phyloP scores from a whole-genome alignment of 2,113 vertebrate genomes.

The Limnothrissa miodon region DNA sequence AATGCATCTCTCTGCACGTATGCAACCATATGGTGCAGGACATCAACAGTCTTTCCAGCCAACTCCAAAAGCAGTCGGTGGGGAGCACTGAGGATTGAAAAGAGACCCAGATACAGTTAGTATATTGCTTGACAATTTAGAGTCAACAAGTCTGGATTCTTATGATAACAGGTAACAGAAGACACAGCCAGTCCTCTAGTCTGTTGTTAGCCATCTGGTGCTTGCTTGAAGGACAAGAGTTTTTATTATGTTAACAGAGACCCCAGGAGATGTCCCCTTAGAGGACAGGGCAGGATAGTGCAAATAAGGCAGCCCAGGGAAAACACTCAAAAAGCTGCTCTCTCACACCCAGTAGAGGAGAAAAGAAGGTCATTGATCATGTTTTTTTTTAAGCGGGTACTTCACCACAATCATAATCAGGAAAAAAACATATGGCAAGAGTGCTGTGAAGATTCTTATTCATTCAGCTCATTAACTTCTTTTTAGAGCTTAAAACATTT shows the following conservation, averaged over 20 bases:
- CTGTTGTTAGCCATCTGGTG: background rate
- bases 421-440: background rate
- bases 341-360: background rate
- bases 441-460: too few species aligned
- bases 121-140: background rate
- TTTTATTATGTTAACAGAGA: background rate
- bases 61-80: background rate
- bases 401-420: background rate
- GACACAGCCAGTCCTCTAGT: background rate
- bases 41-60: background rate
- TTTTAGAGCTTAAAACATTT: too few species aligned
- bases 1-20: background rate
- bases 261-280: background rate
- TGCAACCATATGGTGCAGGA: slow-evolving; percentile 1
- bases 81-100: background rate
- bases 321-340: background rate
- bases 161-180: background rate
- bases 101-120: background rate
- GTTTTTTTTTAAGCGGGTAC: background rate
- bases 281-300: background rate
- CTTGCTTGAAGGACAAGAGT: background rate
- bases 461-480: too few species aligned
- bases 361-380: background rate
- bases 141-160: background rate
- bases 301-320: background rate